A percentile compares a stretch with the other conserved stretches of the same genome.
Conservation (phyloP, 2,888 invertebrate genomes). For the Philopedon plagiatum region DNA sequence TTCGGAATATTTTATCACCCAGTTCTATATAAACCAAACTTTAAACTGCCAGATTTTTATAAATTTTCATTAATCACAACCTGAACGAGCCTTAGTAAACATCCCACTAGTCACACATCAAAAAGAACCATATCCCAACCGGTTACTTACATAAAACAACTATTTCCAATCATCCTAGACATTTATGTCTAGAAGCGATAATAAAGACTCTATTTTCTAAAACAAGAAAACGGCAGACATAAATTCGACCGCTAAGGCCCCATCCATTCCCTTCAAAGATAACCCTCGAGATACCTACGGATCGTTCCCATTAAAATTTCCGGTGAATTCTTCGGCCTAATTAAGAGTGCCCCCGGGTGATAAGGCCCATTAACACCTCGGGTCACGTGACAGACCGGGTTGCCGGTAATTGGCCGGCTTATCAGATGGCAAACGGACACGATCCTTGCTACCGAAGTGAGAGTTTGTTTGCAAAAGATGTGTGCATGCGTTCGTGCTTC, state of each 20-base stretch:
- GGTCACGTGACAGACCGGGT: slow-evolving; percentile 47
- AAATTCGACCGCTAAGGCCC: background rate
- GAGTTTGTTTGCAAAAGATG: slow-evolving; percentile 26
- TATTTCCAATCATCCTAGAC: background rate
- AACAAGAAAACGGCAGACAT: background rate
- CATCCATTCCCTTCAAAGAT: slow-evolving; percentile 1
- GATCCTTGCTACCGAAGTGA: slow-evolving; percentile 48
- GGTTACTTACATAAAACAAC: no score
- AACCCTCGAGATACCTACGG: slow-evolving; percentile 2
- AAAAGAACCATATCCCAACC: no score
- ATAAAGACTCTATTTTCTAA: background rate
- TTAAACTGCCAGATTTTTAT: no score
- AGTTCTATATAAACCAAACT: no score
- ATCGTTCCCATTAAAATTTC: slow-evolving; percentile 44
- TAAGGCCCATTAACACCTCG: slow-evolving; percentile 49
- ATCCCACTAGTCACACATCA: no score
- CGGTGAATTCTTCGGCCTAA: slow-evolving; percentile 44
- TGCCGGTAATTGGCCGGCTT: slow-evolving; percentile 46
- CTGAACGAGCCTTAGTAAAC: no score
- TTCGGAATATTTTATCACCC: no score
- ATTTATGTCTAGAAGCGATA: background rate
- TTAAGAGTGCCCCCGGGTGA: slow-evolving; percentile 41
- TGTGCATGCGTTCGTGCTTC: slow-evolving; percentile 27
- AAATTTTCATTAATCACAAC: no score
- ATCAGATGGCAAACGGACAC: slow-evolving; percentile 50